Evolutionary conservation across 1,140 invertebrate genomes (phyloP).

Genomic region (Planococcus citri): DNA sequence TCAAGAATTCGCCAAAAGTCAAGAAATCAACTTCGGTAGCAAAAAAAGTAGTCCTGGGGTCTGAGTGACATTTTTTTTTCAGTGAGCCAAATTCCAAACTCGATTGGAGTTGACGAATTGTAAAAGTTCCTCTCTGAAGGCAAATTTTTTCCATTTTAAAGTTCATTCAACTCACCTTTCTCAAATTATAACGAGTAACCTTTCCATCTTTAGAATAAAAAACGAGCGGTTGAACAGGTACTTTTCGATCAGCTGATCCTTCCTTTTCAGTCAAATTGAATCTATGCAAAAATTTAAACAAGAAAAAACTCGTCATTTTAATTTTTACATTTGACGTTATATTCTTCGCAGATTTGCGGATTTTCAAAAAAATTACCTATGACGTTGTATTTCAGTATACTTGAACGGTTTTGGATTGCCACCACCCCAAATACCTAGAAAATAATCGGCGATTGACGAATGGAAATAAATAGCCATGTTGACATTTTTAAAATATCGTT

Average conservation of each 20-base stretch:
- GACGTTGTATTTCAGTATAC: slow-evolving; percentile 89
- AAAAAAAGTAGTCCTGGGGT: no score
- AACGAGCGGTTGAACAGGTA: slow-evolving; percentile 86
- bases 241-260: slow-evolving; percentile 87
- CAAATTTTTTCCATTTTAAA: background rate
- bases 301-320: background rate
- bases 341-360: no score
- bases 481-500: slow-evolving; percentile 94
- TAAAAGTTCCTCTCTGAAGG: no score
- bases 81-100: no score
- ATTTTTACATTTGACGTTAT: background rate
- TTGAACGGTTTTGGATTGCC: slow-evolving; percentile 90
- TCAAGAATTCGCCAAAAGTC: no score
- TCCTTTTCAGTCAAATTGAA: slow-evolving; percentile 80
- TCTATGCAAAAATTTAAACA: slow-evolving; percentile 34
- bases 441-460: slow-evolving; percentile 95
- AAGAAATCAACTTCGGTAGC: no score
- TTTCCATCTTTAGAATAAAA: slow-evolving; percentile 81
- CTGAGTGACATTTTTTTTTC: no score
- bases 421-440: slow-evolving; percentile 89
- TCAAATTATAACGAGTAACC: slow-evolving; percentile 69
- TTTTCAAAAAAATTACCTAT: no score
- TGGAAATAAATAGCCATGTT: slow-evolving; percentile 94
- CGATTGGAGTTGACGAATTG: no score
- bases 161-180: slow-evolving; percentile 50